Base-by-base conservation (phyloP, 1,140 invertebrate genomes). In the Schlechtendalia chinensis region DNA sequence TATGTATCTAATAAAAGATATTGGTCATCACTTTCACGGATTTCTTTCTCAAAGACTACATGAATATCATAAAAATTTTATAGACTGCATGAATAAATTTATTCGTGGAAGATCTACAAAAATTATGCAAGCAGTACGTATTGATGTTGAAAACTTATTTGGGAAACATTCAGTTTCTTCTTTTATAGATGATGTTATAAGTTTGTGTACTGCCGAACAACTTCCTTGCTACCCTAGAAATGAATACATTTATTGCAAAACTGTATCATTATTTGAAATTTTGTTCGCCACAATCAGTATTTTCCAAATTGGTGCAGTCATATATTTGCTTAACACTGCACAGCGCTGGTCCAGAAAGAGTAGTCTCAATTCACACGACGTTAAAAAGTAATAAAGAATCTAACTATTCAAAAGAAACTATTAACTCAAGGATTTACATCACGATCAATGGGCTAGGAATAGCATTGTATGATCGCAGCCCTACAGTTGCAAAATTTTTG, bases 81-180 rank as follows among this genome's bases (percentile, higher is more conserved):
- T 71, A 53, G 47, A 71, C 12, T n/a, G 47, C 24, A 47, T 47
- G 39, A 71, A 71, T 71, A 71, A 71, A 71, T 71, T 47, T 53
- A 71, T 47, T 47, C 1, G 29, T 4, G 59, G 1, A 61, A 61
- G 16, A 29, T 61, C 59, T 5, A 5, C 59, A 61, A 61, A 61
- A 29, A 61, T 17, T 61, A 61, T 61, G 16, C 24, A 61, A 61
- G 24, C 59, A 61, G 59, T 12, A 19, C 59, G 59, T 0, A 61
- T 17, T 61, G 59, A n/a, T n/a, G n/a, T n/a, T n/a, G n/a, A n/a
- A n/a, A n/a, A n/a, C n/a, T n/a, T n/a, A n/a, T n/a, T n/a, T n/a
- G n/a, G n/a, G n/a, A n/a, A n/a, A n/a, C n/a, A n/a, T n/a, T n/a
- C n/a, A n/a, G n/a, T n/a, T n/a, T n/a, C n/a, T n/a, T n/a, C n/a